A percentile compares a stretch with the other conserved stretches of the same genome.
Evolutionary conservation across 2,797 vertebrate species (phyloP).

Genomic region (Mormyrus proboscirostris): DNA sequence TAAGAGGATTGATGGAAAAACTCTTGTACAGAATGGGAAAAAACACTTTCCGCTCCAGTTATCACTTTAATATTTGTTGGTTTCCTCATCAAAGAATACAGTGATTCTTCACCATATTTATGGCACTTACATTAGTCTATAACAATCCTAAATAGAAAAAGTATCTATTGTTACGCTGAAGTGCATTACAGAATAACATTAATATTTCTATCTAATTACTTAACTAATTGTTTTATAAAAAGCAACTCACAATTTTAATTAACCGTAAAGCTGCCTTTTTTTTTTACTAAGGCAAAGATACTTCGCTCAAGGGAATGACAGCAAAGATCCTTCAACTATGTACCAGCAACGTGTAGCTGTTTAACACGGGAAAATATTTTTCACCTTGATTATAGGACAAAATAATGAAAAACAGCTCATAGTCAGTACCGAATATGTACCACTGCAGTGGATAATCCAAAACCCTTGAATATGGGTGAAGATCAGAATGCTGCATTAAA

Average conservation of each 20-base stretch:
- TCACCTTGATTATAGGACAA: neutral
- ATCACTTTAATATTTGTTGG: neutral
- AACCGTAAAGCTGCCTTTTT: neutral
- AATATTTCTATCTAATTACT: neutral
- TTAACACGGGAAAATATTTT: neutral
- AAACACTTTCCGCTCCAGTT: neutral
- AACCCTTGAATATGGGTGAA: neutral
- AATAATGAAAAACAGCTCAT: neutral
- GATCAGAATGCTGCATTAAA: neutral
- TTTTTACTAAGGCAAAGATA: neutral
- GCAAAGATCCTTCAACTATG: neutral
- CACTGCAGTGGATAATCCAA: neutral
- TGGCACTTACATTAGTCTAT: neutral
- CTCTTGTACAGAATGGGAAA: neutral
- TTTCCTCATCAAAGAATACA: neutral
- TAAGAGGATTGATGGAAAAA: constrained; percentile 1
- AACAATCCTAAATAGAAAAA: neutral
- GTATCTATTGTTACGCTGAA: neutral
- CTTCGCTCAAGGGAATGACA: neutral
- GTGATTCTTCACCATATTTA: neutral
- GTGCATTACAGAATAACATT: neutral
- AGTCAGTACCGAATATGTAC: neutral
- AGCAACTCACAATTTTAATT: neutral
- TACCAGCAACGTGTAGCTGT: neutral
- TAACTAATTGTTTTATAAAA: neutral